Base-by-base conservation (phyloP, 2,797 vertebrate genomes). In the Pangasius macronema region DNA sequence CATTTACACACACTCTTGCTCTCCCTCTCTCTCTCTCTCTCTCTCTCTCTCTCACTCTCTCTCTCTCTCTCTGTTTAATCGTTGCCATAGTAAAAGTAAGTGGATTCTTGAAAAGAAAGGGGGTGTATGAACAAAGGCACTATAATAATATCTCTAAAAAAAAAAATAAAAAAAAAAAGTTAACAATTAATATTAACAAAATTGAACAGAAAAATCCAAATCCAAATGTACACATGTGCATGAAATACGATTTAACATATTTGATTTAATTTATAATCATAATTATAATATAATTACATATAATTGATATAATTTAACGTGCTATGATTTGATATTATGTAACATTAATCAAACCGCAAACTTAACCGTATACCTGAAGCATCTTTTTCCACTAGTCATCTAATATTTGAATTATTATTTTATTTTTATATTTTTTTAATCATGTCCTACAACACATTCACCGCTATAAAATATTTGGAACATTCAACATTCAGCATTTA, bases 11-110 rank as follows among this genome's bases (percentile, higher is more conserved):
- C 57, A 8, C 55, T 16, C 55, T 36, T 20, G 39, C 51, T 57
- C 53, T 42, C 30, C 27, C 70, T 24, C 72, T 49, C 72, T 75
- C 42, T 75, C 51, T 24, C 77, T 81, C 77, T 81, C 53, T 57
- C 30, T 57, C 22, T 59, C 55, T 81, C 61, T 18, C 53, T 57
- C 30, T 57, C 22, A 39, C 55, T 81, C 61, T 18, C 81, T 33
- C 27, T 46, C 80, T 42, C 49, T 22, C 51, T 79, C n/a, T 57
- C 18, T 80, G 51, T 55, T 77, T 77, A 55, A 79, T 79, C 10
- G 20, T 57, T 79, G 30, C 10, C 76, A 22, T 57, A 27, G 13
- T 79, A 36, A 76, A n/a, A 75, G 20, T 49, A 76, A 79, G 30
- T 79, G 51, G 18, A 57, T 79, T 36, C 30, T 57, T 57, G 20